A percentile compares a stretch with the other conserved stretches of the same genome.
Evolutionary conservation across 1,140 invertebrate genomes (phyloP).

Genomic region (Manduca sexta): DNA sequence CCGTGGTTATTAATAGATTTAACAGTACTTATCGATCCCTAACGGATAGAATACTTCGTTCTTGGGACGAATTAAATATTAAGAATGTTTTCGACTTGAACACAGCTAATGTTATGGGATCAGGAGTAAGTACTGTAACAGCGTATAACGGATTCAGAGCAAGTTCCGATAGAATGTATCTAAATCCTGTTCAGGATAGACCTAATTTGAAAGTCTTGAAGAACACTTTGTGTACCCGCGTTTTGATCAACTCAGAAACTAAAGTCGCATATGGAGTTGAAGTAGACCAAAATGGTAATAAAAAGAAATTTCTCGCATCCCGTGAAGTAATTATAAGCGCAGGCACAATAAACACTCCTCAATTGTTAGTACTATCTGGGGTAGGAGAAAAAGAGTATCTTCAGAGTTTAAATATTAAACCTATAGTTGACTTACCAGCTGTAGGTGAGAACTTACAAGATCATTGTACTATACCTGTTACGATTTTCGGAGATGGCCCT

Average conservation of each 20-base stretch:
- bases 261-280: conserved; percentile 42
- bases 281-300: conserved; percentile 32
- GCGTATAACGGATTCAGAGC: conserved; percentile 72
- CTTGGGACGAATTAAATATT: conserved; percentile 39
- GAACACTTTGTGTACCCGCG: conserved; percentile 69
- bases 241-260: conserved; percentile 35
- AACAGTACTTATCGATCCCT: conserved; percentile 24
- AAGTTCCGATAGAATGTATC: conserved; percentile 74
- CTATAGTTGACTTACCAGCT: conserved; percentile 74
- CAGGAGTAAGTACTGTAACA: conserved; percentile 38
- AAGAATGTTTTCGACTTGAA: conserved; percentile 34
- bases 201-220: conserved; percentile 80
- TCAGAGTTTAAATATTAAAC: conserved; percentile 55
- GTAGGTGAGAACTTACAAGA: conserved; percentile 82
- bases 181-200: conserved; percentile 68
- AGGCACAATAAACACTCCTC: conserved; percentile 72
- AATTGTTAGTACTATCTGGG: conserved; percentile 65
- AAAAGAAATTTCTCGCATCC: conserved; percentile 36
- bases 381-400: conserved; percentile 55
- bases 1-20: conserved; percentile 28
- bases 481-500: conserved; percentile 20
- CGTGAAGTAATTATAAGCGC: conserved; percentile 73
- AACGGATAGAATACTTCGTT: conserved; percentile 45
- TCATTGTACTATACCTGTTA: conserved; percentile 44
- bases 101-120: conserved; percentile 45